A percentile compares a stretch with the other conserved stretches of the same genome.
phyloP scores from a whole-genome alignment of 30 jellyfish, hydroid and myxozoan species.

The Turritopsis dohrnii region DNA sequence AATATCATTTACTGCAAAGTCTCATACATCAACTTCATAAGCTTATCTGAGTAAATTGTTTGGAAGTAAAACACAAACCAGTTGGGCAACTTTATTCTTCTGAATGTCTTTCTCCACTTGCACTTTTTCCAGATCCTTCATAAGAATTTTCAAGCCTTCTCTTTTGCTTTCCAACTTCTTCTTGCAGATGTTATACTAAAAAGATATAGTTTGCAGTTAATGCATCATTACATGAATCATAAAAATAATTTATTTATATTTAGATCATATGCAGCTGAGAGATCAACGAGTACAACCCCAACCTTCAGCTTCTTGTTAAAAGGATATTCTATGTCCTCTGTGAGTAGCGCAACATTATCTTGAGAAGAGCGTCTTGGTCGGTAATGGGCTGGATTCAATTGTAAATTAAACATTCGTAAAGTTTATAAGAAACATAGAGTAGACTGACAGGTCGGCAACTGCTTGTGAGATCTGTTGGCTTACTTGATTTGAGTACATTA shows the following conservation, averaged over 20 bases:
- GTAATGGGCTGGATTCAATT: constrained; percentile 28
- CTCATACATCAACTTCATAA: background rate
- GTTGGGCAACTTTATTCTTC: constrained; percentile 65
- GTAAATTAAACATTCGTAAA: constrained; percentile 22
- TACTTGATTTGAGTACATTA: background rate
- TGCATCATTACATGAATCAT: background rate
- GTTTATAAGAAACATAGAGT: constrained; percentile 24
- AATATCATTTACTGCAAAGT: no score
- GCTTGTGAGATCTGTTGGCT: constrained; percentile 17
- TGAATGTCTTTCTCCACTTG: constrained; percentile 78
- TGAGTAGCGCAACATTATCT: constrained; percentile 4
- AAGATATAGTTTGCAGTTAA: no score
- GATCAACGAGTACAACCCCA: constrained; percentile 18
- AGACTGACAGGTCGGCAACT: constrained; percentile 34
- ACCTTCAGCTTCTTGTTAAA: constrained; percentile 13
- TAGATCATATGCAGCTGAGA: background rate
- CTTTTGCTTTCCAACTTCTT: constrained; percentile 76
- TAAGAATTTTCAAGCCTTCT: constrained; percentile 66
- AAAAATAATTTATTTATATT: no score
- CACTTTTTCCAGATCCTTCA: constrained; percentile 64
- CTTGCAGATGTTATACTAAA: constrained; percentile 67
- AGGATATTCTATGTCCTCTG: constrained; percentile 6
- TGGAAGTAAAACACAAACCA: constrained; percentile 32
- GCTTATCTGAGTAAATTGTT: background rate
- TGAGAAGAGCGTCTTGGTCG: constrained; percentile 18